phyloP scores from a whole-genome alignment of 1,140 invertebrate species.

The Adelges cooleyi region DNA sequence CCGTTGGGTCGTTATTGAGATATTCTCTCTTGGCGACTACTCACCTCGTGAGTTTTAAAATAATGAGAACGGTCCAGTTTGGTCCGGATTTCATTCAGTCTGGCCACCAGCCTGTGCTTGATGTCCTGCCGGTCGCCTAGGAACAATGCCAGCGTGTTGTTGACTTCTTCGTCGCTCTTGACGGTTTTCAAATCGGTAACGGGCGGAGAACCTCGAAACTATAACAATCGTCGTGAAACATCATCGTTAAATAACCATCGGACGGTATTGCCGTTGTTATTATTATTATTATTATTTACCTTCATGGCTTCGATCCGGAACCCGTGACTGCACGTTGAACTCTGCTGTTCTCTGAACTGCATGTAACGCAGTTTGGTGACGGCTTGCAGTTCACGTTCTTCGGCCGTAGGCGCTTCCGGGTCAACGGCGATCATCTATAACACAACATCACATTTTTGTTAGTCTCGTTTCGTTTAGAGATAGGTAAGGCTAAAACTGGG shows the following conservation, averaged over 20 bases:
- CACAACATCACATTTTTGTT: no score
- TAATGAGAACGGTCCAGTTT: conserved; percentile 76
- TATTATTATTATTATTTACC: conserved; percentile 38
- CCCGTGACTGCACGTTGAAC: conserved; percentile 81
- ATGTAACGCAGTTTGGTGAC: conserved; percentile 91
- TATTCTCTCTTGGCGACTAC: no score
- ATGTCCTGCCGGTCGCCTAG: conserved; percentile 53
- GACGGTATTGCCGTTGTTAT: no score
- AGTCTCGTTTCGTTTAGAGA: no score
- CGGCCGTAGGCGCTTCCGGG: conserved; percentile 65
- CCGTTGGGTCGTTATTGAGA: no score
- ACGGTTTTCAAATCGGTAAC: conserved; percentile 67
- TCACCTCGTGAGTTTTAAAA: conserved; percentile 80
- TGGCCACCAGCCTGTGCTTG: conserved; percentile 54
- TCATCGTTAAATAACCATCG: neutral
- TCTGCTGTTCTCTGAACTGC: conserved; percentile 87
- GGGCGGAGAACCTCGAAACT: conserved; percentile 55
- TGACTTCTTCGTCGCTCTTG: conserved; percentile 62
- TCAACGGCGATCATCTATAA: conserved; percentile 85
- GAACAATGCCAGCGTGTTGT: conserved; percentile 67
- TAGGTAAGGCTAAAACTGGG: no score
- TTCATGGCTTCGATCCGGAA: conserved; percentile 95
- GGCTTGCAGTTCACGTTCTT: conserved; percentile 63
- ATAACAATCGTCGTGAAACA: neutral
- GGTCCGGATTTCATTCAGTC: conserved; percentile 62